Evolutionary conservation across 1,140 invertebrate species (phyloP).

Genomic region (Plutomurus gul): DNA sequence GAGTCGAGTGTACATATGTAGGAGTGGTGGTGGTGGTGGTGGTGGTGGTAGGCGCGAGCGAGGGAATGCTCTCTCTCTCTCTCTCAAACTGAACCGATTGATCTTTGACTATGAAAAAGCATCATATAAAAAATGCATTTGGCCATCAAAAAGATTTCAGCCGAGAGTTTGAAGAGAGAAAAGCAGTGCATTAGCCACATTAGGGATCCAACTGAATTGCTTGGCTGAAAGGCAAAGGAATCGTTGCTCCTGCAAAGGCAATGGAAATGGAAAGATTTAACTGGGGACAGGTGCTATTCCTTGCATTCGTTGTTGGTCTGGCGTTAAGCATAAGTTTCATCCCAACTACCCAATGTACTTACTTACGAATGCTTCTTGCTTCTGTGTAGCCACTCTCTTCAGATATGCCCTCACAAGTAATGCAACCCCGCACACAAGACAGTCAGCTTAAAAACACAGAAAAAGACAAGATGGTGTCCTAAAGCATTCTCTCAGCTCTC

Average conservation of each 20-base stretch:
- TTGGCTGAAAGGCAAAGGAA: too few species aligned
- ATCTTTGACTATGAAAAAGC: slow-evolving; percentile 41
- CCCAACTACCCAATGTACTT: too few species aligned
- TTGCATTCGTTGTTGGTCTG: not conserved
- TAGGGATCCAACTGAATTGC: slow-evolving; percentile 26
- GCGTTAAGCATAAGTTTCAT: not conserved
- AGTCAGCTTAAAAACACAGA: too few species aligned
- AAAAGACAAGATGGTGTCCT: too few species aligned
- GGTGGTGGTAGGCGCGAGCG: slow-evolving; percentile 26
- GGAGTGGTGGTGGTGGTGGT: slow-evolving; percentile 21
- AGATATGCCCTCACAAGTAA: too few species aligned
- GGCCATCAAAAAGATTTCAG: slow-evolving; percentile 43
- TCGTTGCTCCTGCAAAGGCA: not conserved
- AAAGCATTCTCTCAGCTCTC: too few species aligned
- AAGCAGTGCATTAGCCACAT: slow-evolving; percentile 37
- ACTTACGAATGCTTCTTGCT: too few species aligned
- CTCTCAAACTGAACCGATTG: slow-evolving; percentile 21
- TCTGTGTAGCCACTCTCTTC: not conserved
- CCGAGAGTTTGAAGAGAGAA: slow-evolving; percentile 12
- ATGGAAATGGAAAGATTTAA: not conserved
- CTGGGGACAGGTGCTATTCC: not conserved
- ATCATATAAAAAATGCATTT: slow-evolving; percentile 50
- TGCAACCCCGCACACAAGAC: too few species aligned
- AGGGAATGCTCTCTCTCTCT: slow-evolving; percentile 30
- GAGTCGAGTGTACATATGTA: not conserved